Evolutionary conservation across 1,140 invertebrate species (phyloP), one percentile per base, ranked within the genome.

Genomic region (Lasaia peninsularis): DNA sequence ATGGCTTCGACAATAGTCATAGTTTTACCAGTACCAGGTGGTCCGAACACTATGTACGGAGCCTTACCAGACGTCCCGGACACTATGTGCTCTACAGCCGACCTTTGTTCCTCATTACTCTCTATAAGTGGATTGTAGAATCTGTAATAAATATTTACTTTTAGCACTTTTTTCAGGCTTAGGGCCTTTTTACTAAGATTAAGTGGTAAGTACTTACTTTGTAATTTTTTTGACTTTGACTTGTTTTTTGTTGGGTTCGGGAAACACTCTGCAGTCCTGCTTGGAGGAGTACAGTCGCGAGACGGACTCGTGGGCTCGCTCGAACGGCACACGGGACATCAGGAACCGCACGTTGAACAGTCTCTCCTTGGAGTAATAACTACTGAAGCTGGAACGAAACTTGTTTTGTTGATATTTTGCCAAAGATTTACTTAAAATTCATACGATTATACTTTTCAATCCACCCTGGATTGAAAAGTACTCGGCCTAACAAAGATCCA

Each of bases 21-120:
- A 1, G 96, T 97, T 87, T 98, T 98, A 48, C 96, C 96, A 24
- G 96, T 97, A 18, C 96, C 96, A 2, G 96, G 96, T 31, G 96
- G 96, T 7, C 96, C 96, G 84, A 94, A 96, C 63, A 98, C 92
- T 12, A 98, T 90, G 74, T 97, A 97, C 0, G 96, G 96, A 11
- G 94, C 82, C 0, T 92, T 92, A 8, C 94, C 89, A 1, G 92
- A 92, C 3, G 92, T 81, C 1, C 92, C 92, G 16, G 90, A 80
- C 12, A 97, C 71, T 56, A 97, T 94, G 69, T 94, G 93, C 55
- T 87, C 86, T 0, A 97, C 94, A 0, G 95, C 96, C 20, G 88
- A 82, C 63, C 91, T 92, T 75, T 96, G 95, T 67, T 94, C 92
- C 11, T 76, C 62, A 80, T 97, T 97, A 0, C 32, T n/a, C 24